Evolutionary conservation across 2,113 vertebrate species (phyloP).

Genomic region (Columba janthina): DNA sequence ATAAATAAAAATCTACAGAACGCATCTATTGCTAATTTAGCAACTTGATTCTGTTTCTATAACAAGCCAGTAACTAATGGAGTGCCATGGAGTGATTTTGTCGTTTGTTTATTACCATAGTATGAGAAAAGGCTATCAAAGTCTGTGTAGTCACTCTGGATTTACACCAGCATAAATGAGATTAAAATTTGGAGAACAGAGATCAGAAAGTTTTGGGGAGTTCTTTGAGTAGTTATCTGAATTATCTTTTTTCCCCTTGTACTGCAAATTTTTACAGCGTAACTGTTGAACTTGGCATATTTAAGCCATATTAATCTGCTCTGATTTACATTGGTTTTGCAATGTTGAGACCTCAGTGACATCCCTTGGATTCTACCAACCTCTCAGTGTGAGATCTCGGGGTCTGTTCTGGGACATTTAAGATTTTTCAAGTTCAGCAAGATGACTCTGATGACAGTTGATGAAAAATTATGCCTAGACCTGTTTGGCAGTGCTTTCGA

Average conservation of each 20-base stretch:
- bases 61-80: not conserved
- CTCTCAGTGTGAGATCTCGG: not conserved
- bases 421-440: not conserved
- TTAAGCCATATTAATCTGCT: not conserved
- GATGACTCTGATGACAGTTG: not conserved
- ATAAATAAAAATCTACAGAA: slow-evolving; percentile 22
- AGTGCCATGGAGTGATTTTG: not conserved
- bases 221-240: not conserved
- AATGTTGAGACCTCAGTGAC: not conserved
- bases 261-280: not conserved
- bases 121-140: not conserved
- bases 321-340: not conserved
- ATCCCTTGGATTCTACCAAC: not conserved
- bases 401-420: not conserved
- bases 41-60: not conserved
- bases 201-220: not conserved
- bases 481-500: not conserved
- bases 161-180: not conserved
- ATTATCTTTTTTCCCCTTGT: not conserved
- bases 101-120: not conserved
- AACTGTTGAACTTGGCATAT: not conserved
- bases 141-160: not conserved
- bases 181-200: not conserved
- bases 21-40: not conserved
- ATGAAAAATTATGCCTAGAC: not conserved